These are phyloP conservation scores for Latrodectus hesperus DNA, from an alignment of 2,888 invertebrate genomes.

Conservation along the genomic window DNA sequence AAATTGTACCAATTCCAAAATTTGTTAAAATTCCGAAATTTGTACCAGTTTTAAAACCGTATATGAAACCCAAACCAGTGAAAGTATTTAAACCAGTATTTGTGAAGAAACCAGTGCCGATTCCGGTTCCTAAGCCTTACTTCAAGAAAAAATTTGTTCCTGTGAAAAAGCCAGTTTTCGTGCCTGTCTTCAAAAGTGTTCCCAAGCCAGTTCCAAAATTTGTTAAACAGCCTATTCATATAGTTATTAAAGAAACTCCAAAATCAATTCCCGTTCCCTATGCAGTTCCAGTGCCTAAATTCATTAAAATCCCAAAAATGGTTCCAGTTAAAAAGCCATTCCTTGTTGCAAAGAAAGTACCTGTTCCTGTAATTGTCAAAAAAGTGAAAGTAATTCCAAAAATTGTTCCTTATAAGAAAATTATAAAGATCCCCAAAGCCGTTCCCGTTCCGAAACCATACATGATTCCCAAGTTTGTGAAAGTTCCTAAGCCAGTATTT, in stretches of 20 bases:
- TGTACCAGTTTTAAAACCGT: slow-evolving; percentile 44
- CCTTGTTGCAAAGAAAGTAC: slow-evolving; percentile 40
- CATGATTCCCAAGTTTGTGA: slow-evolving; percentile 44
- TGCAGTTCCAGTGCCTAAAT: slow-evolving; percentile 42
- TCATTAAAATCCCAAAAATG: slow-evolving; percentile 49
- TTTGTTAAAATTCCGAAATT: slow-evolving; percentile 58
- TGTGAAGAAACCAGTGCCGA: slow-evolving; percentile 49
- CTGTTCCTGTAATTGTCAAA: slow-evolving; percentile 37
- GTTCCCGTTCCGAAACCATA: slow-evolving; percentile 47
- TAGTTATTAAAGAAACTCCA: slow-evolving; percentile 46
- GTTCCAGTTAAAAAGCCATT: slow-evolving; percentile 46
- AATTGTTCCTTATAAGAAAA: slow-evolving; percentile 54
- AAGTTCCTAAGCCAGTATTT: slow-evolving; percentile 48
- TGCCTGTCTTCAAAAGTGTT: slow-evolving; percentile 44
- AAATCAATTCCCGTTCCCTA: slow-evolving; percentile 37
- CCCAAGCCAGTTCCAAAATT: slow-evolving; percentile 58
- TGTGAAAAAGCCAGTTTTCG: slow-evolving; percentile 40
- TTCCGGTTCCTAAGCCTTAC: slow-evolving; percentile 57
- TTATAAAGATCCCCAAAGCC: slow-evolving; percentile 35
- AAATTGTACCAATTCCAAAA: slow-evolving; percentile 58
- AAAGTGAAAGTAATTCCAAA: slow-evolving; percentile 51
- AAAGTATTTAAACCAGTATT: slow-evolving; percentile 48
- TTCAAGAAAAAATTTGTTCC: slow-evolving; percentile 36
- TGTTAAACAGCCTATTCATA: slow-evolving; percentile 56
- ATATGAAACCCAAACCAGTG: slow-evolving; percentile 47